phyloP scores from a whole-genome alignment of 2,797 vertebrate species.

The Erethizon dorsatum region DNA sequence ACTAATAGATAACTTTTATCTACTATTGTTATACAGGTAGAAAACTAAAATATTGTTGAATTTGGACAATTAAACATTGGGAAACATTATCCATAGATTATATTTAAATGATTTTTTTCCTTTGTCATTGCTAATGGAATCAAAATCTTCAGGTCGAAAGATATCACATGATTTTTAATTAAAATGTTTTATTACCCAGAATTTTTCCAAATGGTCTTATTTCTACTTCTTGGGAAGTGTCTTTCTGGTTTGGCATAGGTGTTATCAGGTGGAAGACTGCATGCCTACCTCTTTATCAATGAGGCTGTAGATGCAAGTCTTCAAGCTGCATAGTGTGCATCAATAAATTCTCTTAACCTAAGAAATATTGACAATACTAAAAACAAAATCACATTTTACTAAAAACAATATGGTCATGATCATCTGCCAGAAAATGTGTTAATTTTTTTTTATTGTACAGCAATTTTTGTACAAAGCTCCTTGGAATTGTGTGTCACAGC shows the following conservation, averaged over 20 bases:
- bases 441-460: not conserved
- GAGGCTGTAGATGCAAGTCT: not conserved
- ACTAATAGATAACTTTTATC: not conserved
- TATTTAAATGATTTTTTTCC: not conserved
- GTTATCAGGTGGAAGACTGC: not conserved
- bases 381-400: not conserved
- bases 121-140: conserved; percentile 28
- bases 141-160: not conserved
- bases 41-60: not conserved
- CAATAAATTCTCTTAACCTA: not conserved
- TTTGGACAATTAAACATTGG: not conserved
- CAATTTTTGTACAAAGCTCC: not conserved
- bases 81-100: not conserved
- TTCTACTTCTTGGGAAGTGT: not conserved
- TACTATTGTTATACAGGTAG: not conserved
- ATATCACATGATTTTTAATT: conserved; percentile 21
- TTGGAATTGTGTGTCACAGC: not conserved
- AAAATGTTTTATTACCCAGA: conserved; percentile 10
- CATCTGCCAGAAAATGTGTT: not conserved
- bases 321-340: not conserved
- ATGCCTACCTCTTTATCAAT: not conserved
- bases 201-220: not conserved
- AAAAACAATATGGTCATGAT: not conserved
- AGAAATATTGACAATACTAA: not conserved
- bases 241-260: not conserved